Evolutionary conservation across 1,140 invertebrate genomes (phyloP), one percentile per base, ranked within the genome.

Genomic region (Philotrypesis tridentata): DNA sequence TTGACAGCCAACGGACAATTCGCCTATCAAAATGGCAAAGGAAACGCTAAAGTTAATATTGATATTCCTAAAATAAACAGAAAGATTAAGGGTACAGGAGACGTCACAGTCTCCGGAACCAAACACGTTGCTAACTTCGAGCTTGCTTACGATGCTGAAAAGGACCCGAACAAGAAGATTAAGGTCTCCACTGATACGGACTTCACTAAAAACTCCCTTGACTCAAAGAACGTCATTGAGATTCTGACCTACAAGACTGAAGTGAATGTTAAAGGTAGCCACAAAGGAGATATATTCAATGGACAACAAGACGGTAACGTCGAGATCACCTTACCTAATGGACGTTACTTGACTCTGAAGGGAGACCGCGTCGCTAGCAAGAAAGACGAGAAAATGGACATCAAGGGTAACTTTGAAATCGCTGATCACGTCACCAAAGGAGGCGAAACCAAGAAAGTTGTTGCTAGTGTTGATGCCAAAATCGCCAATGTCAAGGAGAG

Each of bases 101-200:
- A 95, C 5, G 85, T 94, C 0, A 93, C 92, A 6, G 93, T 95
- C 78, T 90, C 92, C 0, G 91, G 93, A 0, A 89, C 92, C 31
- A 89, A 93, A 1, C 93, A 93, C 84, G 93, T 93, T 55, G 92
- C 93, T 0, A 93, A 94, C 29, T 80, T 94, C 0, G 94, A 93
- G 40, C 25, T 96, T 1, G 93, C 92, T 71, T 93, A 94, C 11
- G 93, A 96, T 87, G 94, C 93, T n/a, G 93, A 94, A 17, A 95
- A 95, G 82, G 93, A 95, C 86, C 94, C 94, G 17, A 93, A 88
- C 67, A 94, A 95, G 70, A 94, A 94, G 83, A 83, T 96, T 1
- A 92, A 93, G 82, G 85, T 95, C 8, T 92, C 92, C n/a, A 95
- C 95, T 0, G 91, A 93, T 37, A 94, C 92, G 55, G 93, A 93